These are phyloP conservation scores for Scarus forsteni DNA, from an alignment of 2,797 vertebrate genomes.

Conservation along the genomic window DNA sequence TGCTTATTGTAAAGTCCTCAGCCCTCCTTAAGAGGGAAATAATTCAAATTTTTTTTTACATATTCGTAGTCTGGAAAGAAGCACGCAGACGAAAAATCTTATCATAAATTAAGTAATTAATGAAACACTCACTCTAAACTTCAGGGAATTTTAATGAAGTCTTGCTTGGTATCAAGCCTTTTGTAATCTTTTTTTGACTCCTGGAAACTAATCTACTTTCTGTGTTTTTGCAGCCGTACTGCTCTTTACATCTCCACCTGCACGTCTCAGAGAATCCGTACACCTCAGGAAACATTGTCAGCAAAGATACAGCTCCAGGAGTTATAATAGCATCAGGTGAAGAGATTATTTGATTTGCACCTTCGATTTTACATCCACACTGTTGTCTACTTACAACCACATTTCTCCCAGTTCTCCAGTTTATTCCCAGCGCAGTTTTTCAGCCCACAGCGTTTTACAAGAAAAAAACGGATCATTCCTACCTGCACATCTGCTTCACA, in stretches of 20 bases:
- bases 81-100: too few species aligned
- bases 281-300: slow-evolving; percentile 94
- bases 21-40: too few species aligned
- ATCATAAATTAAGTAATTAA: neutral
- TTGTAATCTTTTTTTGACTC: slow-evolving; percentile 25
- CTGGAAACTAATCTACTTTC: slow-evolving; percentile 36
- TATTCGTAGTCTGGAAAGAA: too few species aligned
- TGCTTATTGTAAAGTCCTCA: too few species aligned
- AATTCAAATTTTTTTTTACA: too few species aligned
- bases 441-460: slow-evolving; percentile 18
- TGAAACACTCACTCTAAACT: neutral
- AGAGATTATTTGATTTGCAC: slow-evolving; percentile 53
- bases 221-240: slow-evolving; percentile 86
- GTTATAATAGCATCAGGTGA: slow-evolving; percentile 96
- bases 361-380: slow-evolving; percentile 34
- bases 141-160: neutral
- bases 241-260: slow-evolving; percentile 93
- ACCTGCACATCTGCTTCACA: slow-evolving; percentile 32
- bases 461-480: slow-evolving; percentile 27
- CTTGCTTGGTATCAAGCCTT: slow-evolving; percentile 6
- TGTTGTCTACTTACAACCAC: slow-evolving; percentile 43
- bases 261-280: slow-evolving; percentile 97
- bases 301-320: slow-evolving; percentile 92
- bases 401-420: slow-evolving; percentile 15
- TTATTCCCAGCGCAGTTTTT: slow-evolving; percentile 24